phyloP scores from a whole-genome alignment of 1,140 invertebrate species.

The Akabosia matsudoensis region DNA sequence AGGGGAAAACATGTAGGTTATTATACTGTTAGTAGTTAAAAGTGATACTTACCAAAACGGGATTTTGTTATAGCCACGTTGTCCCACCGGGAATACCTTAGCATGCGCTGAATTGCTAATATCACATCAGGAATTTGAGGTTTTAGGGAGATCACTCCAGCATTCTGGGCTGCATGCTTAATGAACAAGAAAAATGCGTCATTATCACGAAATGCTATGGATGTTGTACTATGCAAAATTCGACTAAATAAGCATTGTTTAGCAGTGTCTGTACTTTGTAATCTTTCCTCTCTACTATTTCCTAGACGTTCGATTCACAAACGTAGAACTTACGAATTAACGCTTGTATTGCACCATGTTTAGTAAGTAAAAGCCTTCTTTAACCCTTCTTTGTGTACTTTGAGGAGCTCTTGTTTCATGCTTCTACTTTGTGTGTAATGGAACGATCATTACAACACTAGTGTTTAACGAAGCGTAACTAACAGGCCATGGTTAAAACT shows the following conservation, averaged over 20 bases:
- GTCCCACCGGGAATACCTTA: conserved; percentile 41
- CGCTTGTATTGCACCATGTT: no score
- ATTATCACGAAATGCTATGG: not conserved
- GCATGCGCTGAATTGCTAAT: conserved; percentile 35
- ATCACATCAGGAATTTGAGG: conserved; percentile 38
- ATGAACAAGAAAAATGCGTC: conserved; percentile 14
- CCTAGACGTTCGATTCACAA: not conserved
- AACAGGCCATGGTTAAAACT: not conserved
- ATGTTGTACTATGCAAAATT: no score
- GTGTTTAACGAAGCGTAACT: conserved; percentile 8
- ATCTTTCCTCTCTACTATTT: no score
- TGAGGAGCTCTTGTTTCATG: not conserved
- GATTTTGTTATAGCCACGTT: conserved; percentile 41
- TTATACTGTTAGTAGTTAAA: not conserved
- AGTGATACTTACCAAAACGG: conserved; percentile 37
- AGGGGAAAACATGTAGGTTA: not conserved
- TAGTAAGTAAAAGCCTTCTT: not conserved
- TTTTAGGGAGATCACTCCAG: conserved; percentile 43
- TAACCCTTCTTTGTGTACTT: not conserved
- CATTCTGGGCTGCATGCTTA: conserved; percentile 28
- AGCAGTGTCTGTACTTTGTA: not conserved
- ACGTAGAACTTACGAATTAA: no score
- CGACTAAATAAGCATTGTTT: not conserved
- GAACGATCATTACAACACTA: no score
- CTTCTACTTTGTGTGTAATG: no score